Percentiles rank a stretch among this genome's conserved stretches.
phyloP scores from a whole-genome alignment of 2,888 invertebrate species.

The Autographa pulchrina region DNA sequence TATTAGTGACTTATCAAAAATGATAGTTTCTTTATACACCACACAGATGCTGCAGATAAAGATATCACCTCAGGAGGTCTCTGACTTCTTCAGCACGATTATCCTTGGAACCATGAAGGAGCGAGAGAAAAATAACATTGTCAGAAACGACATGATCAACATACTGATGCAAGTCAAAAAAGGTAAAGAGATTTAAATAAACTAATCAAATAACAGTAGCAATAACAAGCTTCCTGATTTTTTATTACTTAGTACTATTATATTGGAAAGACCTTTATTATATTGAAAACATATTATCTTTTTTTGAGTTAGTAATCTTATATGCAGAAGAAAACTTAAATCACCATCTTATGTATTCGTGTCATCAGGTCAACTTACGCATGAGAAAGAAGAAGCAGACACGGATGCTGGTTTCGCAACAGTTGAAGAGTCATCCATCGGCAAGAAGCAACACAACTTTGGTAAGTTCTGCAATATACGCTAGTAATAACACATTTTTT shows the following conservation, averaged over 20 bases:
- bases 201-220: background rate
- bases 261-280: too few species aligned
- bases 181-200: slow-evolving; percentile 40
- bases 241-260: too few species aligned
- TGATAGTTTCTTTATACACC: too few species aligned
- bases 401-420: slow-evolving; percentile 73
- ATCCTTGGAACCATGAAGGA: slow-evolving; percentile 81
- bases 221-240: background rate
- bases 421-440: slow-evolving; percentile 75
- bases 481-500: too few species aligned
- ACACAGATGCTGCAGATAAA: slow-evolving; percentile 65
- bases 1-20: too few species aligned
- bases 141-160: slow-evolving; percentile 88
- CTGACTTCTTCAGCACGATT: slow-evolving; percentile 77
- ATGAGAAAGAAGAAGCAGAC: slow-evolving; percentile 63
- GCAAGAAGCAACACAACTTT: slow-evolving; percentile 56
- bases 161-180: slow-evolving; percentile 79
- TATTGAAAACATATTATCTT: too few species aligned
- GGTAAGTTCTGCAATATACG: slow-evolving; percentile 24
- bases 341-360: background rate
- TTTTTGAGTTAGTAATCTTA: too few species aligned
- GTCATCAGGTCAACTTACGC: slow-evolving; percentile 63
- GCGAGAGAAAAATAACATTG: slow-evolving; percentile 80
- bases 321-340: too few species aligned
- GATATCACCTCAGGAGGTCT: slow-evolving; percentile 70